phyloP scores from a whole-genome alignment of 2,113 vertebrate species.

The Myrmophylax atrothorax region DNA sequence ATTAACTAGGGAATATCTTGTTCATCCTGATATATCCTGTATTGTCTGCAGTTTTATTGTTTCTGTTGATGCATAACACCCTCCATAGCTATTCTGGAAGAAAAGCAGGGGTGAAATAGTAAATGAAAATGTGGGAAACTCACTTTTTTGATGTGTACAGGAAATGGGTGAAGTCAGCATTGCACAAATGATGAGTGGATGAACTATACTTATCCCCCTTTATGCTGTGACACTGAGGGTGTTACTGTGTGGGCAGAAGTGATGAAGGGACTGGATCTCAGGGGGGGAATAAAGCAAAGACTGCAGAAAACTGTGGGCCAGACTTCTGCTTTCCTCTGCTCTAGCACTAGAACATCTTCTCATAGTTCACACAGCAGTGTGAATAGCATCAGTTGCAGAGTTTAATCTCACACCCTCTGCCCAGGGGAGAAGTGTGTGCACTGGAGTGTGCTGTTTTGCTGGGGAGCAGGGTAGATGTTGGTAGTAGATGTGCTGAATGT shows the following conservation, averaged over 20 bases:
- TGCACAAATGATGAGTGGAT: not conserved
- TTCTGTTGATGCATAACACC: not conserved
- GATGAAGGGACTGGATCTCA: not conserved
- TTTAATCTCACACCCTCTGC: not conserved
- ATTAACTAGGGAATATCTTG: not conserved
- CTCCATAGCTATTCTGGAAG: not conserved
- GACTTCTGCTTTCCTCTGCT: not conserved
- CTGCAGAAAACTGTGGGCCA: not conserved
- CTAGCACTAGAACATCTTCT: not conserved
- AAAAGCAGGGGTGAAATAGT: not conserved
- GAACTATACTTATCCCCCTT: not conserved
- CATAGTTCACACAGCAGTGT: not conserved
- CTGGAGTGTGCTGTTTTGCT: slow-evolving; percentile 21
- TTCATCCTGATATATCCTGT: not conserved
- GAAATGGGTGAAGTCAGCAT: not conserved
- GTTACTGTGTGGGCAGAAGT: not conserved
- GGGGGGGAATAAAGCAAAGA: not conserved
- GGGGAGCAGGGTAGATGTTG: not conserved
- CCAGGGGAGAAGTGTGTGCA: slow-evolving; percentile 9
- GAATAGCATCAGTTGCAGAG: not conserved
- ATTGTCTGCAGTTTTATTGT: not conserved
- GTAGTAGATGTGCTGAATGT: not conserved
- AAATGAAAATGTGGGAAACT: not conserved
- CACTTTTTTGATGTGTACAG: not conserved
- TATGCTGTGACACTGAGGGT: not conserved